A percentile compares a stretch with the other conserved stretches of the same genome.
These are phyloP conservation scores for Mohoua ochrocephala DNA, from an alignment of 2,113 vertebrate species.

Conservation along the genomic window DNA sequence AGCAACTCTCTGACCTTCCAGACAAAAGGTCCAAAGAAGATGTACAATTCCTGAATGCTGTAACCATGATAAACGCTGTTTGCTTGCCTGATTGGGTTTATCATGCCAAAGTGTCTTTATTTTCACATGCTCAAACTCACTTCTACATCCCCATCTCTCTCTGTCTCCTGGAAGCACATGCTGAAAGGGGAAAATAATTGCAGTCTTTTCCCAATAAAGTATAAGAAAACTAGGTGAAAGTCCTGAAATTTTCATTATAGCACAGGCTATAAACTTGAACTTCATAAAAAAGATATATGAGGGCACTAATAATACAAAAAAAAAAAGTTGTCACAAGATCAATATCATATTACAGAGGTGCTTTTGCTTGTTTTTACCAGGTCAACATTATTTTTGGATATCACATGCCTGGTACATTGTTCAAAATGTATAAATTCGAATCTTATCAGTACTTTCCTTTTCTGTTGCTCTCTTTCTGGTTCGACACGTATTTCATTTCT, in stretches of 20 bases:
- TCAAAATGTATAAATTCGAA: background rate
- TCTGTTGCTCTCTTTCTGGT: background rate
- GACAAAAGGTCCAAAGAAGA: background rate
- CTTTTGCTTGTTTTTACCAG: background rate
- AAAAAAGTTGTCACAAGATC: background rate
- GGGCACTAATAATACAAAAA: background rate
- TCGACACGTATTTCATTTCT: background rate
- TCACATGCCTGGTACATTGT: background rate
- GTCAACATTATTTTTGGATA: background rate
- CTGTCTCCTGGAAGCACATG: background rate
- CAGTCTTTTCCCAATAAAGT: background rate
- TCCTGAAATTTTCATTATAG: background rate
- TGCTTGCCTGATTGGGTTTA: background rate
- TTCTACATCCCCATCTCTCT: background rate
- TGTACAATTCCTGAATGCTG: fast-evolving
- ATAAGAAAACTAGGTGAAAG: background rate
- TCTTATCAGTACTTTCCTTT: background rate
- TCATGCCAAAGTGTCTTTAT: background rate
- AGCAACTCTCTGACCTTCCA: background rate
- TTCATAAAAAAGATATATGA: background rate
- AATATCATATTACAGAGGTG: background rate
- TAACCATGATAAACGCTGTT: fast-evolving
- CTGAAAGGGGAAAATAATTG: background rate
- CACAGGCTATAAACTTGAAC: background rate
- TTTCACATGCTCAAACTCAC: background rate